Evolutionary conservation across 2,113 vertebrate species (phyloP).

Genomic region (Caranx melampygus): DNA sequence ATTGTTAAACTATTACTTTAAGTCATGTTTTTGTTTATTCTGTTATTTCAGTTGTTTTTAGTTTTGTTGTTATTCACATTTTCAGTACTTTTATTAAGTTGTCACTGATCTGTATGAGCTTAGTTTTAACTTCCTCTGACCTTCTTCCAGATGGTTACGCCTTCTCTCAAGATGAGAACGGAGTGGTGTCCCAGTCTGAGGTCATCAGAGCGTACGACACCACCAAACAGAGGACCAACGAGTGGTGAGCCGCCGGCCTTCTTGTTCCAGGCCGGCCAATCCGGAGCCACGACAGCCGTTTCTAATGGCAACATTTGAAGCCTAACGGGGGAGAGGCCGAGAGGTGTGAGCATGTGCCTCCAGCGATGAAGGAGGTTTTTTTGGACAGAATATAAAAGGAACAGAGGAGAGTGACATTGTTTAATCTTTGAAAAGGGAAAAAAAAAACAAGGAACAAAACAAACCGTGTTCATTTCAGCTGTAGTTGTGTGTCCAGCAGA

Average conservation of each 20-base stretch:
- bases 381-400: slow-evolving; percentile 38
- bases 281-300: slow-evolving; percentile 52
- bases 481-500: slow-evolving; percentile 83
- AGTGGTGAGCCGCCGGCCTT: slow-evolving; percentile 88
- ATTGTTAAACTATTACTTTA: slow-evolving; percentile 8
- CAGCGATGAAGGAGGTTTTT: slow-evolving; percentile 40
- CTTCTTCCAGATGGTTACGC: slow-evolving; percentile 92
- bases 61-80: background rate
- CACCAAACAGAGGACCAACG: slow-evolving; percentile 94
- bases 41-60: slow-evolving; percentile 19
- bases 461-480: slow-evolving; percentile 72
- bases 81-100: background rate
- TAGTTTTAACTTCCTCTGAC: background rate
- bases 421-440: slow-evolving; percentile 47
- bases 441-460: slow-evolving; percentile 55
- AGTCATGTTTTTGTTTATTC: slow-evolving; percentile 8
- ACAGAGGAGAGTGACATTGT: slow-evolving; percentile 41
- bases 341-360: slow-evolving; percentile 54
- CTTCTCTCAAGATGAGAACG: slow-evolving; percentile 99
- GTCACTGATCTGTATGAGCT: background rate
- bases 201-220: slow-evolving; percentile 98
- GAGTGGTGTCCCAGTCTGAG: slow-evolving; percentile 98
- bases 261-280: slow-evolving; percentile 42
- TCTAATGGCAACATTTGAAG: slow-evolving; percentile 61
- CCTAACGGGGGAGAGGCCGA: slow-evolving; percentile 41